Conservation (phyloP, 2,113 vertebrate genomes). For the Etheostoma spectabile region DNA sequence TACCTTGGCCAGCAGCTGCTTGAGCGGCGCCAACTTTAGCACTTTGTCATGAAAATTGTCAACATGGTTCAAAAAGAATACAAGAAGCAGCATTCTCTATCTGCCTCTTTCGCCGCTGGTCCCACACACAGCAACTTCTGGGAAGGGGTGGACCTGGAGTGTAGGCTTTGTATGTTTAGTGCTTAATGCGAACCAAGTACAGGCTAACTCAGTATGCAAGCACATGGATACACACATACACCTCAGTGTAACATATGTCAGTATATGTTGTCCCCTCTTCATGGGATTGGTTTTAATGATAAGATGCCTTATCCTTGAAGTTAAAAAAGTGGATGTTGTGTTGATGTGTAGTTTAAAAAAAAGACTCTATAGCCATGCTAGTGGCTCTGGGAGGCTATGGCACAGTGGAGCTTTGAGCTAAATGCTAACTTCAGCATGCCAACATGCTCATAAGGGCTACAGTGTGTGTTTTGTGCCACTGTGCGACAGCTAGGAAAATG, state of each 20-base stretch:
- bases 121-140: slow-evolving; percentile 59
- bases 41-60: slow-evolving; percentile 80
- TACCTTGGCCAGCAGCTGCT: slow-evolving; percentile 62
- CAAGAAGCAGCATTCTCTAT: slow-evolving; percentile 66
- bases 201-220: slow-evolving; percentile 1
- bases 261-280: background rate
- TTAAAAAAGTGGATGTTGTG: background rate
- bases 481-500: too few species aligned
- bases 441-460: background rate
- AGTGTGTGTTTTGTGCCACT: too few species aligned
- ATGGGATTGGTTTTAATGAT: background rate
- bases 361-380: background rate
- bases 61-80: slow-evolving; percentile 78
- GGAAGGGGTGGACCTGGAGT: slow-evolving; percentile 68
- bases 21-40: slow-evolving; percentile 69
- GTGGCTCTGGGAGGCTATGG: background rate
- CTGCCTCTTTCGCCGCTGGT: slow-evolving; percentile 10
- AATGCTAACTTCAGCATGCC: background rate
- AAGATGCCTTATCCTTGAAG: background rate
- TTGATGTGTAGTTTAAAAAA: too few species aligned
- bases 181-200: background rate
- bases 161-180: slow-evolving; percentile 42
- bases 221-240: background rate
- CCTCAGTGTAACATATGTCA: background rate
- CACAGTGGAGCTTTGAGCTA: background rate